phyloP scores from a whole-genome alignment of 2,888 invertebrate genomes.

The Dastarcus helophoroides region DNA sequence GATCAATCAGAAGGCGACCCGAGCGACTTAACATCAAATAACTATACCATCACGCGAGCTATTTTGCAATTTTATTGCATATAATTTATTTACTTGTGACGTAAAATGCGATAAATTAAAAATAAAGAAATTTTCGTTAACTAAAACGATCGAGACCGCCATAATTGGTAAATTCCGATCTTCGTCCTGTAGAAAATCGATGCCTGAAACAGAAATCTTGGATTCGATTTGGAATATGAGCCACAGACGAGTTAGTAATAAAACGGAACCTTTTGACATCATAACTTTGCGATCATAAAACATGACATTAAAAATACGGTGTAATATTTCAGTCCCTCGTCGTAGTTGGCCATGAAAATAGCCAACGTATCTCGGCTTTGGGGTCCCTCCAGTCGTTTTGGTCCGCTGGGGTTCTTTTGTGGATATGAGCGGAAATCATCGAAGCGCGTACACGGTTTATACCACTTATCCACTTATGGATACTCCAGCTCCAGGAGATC shows the following conservation, averaged over 20 bases:
- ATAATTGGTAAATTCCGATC: too few species aligned
- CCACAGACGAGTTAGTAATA: constrained; percentile 28
- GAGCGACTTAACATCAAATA: constrained; percentile 12
- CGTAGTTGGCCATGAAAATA: constrained; percentile 16
- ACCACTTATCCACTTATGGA: constrained; percentile 35
- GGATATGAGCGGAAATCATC: constrained; percentile 35
- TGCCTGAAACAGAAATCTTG: too few species aligned
- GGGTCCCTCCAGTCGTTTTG: constrained; percentile 11
- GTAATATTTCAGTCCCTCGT: constrained; percentile 31
- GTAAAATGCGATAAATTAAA: too few species aligned
- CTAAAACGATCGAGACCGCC: too few species aligned
- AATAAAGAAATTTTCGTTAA: too few species aligned
- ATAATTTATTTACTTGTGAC: constrained; percentile 10
- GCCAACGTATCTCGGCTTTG: background rate
- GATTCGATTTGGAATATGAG: constrained; percentile 7
- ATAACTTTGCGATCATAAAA: constrained; percentile 32
- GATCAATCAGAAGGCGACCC: constrained; percentile 12
- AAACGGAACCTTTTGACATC: constrained; percentile 34
- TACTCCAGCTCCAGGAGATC: constrained; percentile 13
- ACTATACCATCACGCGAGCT: constrained; percentile 9
- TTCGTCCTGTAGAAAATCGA: too few species aligned
- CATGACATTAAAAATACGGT: constrained; percentile 35
- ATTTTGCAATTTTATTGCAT: constrained; percentile 10
- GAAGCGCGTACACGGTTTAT: constrained; percentile 35
- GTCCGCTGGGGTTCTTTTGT: constrained; percentile 28